Percentiles rank a stretch among this genome's conserved stretches.
Conservation (phyloP, 2,797 vertebrate species). For the Ctenopoma multispine region DNA sequence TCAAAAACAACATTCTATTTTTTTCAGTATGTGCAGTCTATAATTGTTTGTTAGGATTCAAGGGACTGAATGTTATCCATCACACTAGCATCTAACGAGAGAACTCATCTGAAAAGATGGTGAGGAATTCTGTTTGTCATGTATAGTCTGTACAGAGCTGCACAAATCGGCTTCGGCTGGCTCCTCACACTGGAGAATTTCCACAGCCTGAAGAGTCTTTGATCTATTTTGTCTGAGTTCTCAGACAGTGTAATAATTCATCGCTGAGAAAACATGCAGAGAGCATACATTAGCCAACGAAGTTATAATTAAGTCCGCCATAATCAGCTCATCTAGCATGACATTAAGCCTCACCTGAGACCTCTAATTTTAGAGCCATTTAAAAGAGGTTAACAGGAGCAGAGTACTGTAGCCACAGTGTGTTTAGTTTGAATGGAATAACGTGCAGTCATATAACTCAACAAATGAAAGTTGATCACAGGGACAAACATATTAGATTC, state of each 20-base stretch:
- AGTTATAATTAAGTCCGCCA: conserved; percentile 79
- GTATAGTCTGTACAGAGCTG: conserved; percentile 41
- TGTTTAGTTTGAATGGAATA: conserved; percentile 64
- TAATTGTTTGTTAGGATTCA: conserved; percentile 59
- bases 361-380: conserved; percentile 81
- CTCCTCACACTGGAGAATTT: conserved; percentile 53
- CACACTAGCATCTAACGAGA: conserved; percentile 43
- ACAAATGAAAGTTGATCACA: conserved; percentile 63
- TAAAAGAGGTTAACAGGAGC: conserved; percentile 78
- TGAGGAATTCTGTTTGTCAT: conserved; percentile 57
- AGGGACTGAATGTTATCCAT: conserved; percentile 49
- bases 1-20: conserved; percentile 71
- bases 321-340: conserved; percentile 79
- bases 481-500: conserved; percentile 55
- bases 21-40: conserved; percentile 26
- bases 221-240: conserved; percentile 69
- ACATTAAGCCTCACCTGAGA: conserved; percentile 80
- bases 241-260: conserved; percentile 67
- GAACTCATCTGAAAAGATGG: conserved; percentile 43
- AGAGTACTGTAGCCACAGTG: conserved; percentile 61
- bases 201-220: conserved; percentile 56
- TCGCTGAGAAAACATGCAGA: conserved; percentile 61
- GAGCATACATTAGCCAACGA: conserved; percentile 71
- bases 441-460: conserved; percentile 53
- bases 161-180: conserved; percentile 35